Base-by-base conservation (phyloP, 2,888 invertebrate species). In the Tipula lateralis region DNA sequence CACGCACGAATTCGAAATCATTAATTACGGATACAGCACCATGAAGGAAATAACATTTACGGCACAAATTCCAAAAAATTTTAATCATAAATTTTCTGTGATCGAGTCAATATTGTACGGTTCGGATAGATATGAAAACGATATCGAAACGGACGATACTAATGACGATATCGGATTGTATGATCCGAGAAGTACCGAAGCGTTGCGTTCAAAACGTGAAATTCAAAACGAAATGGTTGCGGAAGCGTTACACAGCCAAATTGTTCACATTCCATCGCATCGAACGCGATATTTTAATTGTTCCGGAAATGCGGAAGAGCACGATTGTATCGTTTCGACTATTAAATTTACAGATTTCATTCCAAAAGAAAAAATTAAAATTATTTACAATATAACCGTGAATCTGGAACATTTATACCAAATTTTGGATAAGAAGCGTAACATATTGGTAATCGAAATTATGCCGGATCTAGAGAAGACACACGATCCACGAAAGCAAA, bases 1-100 rank as follows among this genome's bases (percentile, higher is more conserved):
- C 0, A n/a, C 82, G 5, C 82, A 82, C 32, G 82, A 82, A n/a
- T 82, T 82, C 32, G 82, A 82, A 82, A 82, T 82, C 82, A 82
- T 29, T 2, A 82, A 82, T 30, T 82, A 82, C 9, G 82, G 82
- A 0, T 6, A n/a, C n/a, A 82, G 82, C n/a, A 16, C 4, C 6
- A 82, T 82, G 30, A 82, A 82, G 2, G 32, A 82, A 82, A 16
- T 82, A 5, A 32, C n/a, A 30, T 82, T 82, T 32, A 16, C 32
- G 9, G 82, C 16, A 2, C 30, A n/a, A 6, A 82, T 82, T n/a
- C 82, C 82, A 13, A 30, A 82, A 16, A 82, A 9, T 1, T 82
- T 30, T 9, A 30, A 30, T 16, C 82, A 82, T 2, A 7, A 82
- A 82, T 29, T 30, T 82, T n/a, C 12, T 82, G n/a, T 32, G 7